Base-by-base conservation (phyloP, 2,797 vertebrate species). In the Oophaga sylvatica region DNA sequence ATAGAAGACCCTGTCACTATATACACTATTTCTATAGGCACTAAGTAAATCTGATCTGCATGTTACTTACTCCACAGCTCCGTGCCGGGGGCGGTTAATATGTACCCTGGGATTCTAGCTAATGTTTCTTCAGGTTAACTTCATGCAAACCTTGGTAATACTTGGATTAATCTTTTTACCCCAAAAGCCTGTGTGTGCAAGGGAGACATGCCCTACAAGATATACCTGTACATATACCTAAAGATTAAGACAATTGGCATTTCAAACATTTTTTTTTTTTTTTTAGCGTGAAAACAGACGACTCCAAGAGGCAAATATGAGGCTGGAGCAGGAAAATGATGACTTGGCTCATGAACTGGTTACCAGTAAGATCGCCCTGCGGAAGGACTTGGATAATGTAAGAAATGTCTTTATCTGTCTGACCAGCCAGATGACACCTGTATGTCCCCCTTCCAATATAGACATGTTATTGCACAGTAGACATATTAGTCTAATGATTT, bases 261-360 rank as follows among this genome's bases (percentile, higher is more conserved):
- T 65, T 48, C 5, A 31, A 63, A 56, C 22, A 41, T 17, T 70
- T 11, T 57, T 2, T 13, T 35, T 73, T 48, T 17, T 45, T 65
- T 70, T 45, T 0, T 91, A 99, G 98, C 93, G 98, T 26, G 98
- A 99, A 93, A 99, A 99, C 91, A 96, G 97, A 3, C 96, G 98
- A 20, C 92, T 99, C 0, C 98, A 99, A 89, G 98, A 99, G 88
- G 98, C 98, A 0, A 99, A 99, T 94, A 99, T 99, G 98, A 96
- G 98, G 2, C 91, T 99, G 93, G 98, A 99, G 93, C 98, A 99
- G 92, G 98, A 99, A 92, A 99, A 99, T 0, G 98, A 99, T 11
- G 98, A 99, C 92, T 93, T 99, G 77, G 98, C 98, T 1, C 98
- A 99, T 0, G 98, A 99, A 88, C 94, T 99, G 84, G 98, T 99